Evolutionary conservation across 2,888 invertebrate genomes (phyloP), one percentile per base, ranked within the genome.

Genomic region (Anagyrus pseudococci): DNA sequence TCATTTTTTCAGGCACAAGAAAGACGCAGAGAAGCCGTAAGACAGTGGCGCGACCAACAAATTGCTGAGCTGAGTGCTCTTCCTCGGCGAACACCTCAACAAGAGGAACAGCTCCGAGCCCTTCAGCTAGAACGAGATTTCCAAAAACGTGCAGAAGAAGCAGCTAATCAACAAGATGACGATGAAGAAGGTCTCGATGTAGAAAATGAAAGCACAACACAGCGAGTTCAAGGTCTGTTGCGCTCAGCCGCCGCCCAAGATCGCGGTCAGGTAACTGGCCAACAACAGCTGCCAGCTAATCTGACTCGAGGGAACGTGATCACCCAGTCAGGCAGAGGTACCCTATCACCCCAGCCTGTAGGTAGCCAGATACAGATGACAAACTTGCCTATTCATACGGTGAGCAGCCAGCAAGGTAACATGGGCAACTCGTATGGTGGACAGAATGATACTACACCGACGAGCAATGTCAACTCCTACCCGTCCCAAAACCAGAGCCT

Each of bases 101-200:
- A 96, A 78, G 94, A 91, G 70, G 95, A 96, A 76, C 93, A 94
- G 75, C 82, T 96, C 19, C 87, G 94, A 59, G 90, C 94, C n/a
- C 83, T 98, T 59, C 90, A 92, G 68, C 83, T 97, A n/a, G 97
- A 98, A 78, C 85, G 93, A 64, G 97, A 98, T 82, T 98, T 98
- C 80, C 96, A 97, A 78, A 86, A 94, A 53, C 85, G 97, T 50
- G 96, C 95, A 2, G 90, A 91, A 75, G 93, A 94, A 81, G 85
- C 86, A 33, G 87, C 85, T 61, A 87, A 85, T 69, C 87, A 87
- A 67, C 90, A 88, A 71, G 90, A 89, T 58, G 90, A 90, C 54
- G 89, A 88, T 66, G 84, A 84, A 50, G 84, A 80, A 58, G 77
- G 75, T 50, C 79, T 77, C 56, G 80, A 77, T 54, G 77, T 82